Base-by-base conservation (phyloP, 2,113 vertebrate genomes). In the Egretta garzetta region DNA sequence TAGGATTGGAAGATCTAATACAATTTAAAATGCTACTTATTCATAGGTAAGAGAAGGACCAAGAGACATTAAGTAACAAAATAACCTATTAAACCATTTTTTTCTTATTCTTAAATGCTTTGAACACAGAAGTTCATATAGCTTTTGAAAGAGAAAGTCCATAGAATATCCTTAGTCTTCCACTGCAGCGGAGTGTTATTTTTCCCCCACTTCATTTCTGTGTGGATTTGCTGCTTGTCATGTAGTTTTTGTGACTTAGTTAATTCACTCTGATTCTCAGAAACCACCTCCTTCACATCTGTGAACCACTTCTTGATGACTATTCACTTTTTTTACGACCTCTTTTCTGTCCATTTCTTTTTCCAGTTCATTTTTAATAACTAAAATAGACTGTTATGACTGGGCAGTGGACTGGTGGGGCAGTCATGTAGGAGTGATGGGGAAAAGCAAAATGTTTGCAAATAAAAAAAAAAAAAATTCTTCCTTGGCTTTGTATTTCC, bases 401-500 rank as follows among this genome's bases (percentile, higher is more conserved):
- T 33, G 56, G 68, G 39, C 55, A 74, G 70, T 55, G 68, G 41
- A 14, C 49, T n/a, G 43, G 55, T 43, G 28, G 72, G 72, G 33
- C 33, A 68, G 43, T 73, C 72, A 39, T 41, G 17, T 1, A 18
- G 60, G 43, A 58, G 23, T 12, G 33, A 15, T 0, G 27, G 32
- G 32, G 58, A 63, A 76, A 30, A 26, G 2, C 52, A 68, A 87
- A 41, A 41, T 23, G 4, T 86, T 43, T 43, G 33, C 47, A 84
- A 28, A 11, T 67, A 5, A 1, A 33, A 27, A 39, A 30, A 24
- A 22, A 14, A 19, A 22, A 21, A 11, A 41, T 1, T 0, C 4
- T 71, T 66, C 47, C n/a, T 24, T 88, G 64, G 19, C 43, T 85
- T 56, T 35, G 41, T 73, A 0, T 70, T 77, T 79, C 28, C 49